phyloP scores from a whole-genome alignment of 2,888 invertebrate species.

The Tiliacea citrago region DNA sequence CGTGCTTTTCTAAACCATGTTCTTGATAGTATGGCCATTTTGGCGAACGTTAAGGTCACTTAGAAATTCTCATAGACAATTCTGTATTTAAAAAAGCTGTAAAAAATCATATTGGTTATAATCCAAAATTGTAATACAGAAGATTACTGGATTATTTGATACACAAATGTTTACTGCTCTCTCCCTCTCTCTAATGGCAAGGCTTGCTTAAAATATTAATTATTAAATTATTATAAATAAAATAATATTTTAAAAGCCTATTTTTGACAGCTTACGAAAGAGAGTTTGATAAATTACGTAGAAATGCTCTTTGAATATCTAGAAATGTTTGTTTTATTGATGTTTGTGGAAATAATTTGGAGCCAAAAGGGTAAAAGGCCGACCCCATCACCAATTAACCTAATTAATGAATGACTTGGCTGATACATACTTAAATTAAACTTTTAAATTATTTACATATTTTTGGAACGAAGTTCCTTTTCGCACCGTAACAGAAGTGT shows the following conservation, averaged over 20 bases:
- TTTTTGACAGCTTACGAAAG: conserved; percentile 64
- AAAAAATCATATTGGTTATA: background rate
- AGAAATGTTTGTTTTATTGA: background rate
- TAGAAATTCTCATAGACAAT: background rate
- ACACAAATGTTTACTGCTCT: conserved; percentile 22
- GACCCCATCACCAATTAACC: background rate
- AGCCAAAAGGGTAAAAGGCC: too few relatives aligned
- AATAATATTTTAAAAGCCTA: conserved; percentile 7
- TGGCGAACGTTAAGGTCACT: background rate
- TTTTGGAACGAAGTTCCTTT: too few relatives aligned
- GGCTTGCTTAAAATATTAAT: conserved; percentile 15
- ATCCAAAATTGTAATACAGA: background rate
- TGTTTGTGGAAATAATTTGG: background rate
- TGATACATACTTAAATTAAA: background rate
- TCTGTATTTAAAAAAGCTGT: background rate
- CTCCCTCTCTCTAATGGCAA: conserved; percentile 22
- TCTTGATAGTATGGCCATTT: background rate
- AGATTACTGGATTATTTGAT: background rate
- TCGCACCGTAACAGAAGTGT: too few relatives aligned
- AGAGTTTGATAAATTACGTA: conserved; percentile 35
- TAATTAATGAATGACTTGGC: background rate
- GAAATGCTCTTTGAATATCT: conserved; percentile 50
- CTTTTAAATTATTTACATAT: background rate
- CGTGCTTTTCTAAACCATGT: background rate
- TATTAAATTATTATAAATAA: background rate